A percentile compares a stretch with the other conserved stretches of the same genome.
Conservation (phyloP, 1,140 invertebrate species). For the Pomacea maculata region DNA sequence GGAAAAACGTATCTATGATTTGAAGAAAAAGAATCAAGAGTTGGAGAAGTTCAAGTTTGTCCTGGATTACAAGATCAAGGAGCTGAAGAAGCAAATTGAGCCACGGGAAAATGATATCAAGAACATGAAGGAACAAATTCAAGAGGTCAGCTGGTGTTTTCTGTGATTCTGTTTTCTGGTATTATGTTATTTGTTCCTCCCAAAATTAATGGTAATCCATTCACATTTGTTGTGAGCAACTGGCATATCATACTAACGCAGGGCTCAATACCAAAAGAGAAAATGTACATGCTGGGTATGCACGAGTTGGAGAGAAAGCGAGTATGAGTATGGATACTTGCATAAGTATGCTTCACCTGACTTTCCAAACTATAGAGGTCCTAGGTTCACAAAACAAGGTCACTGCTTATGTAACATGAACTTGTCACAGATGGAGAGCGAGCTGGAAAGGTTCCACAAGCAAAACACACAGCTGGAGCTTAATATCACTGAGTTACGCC, state of each 20-base stretch:
- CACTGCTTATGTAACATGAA: neutral
- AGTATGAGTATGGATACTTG: neutral
- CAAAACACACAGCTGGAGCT: constrained; percentile 75
- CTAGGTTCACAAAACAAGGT: neutral
- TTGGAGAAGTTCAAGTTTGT: constrained; percentile 91
- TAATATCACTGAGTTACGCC: constrained; percentile 77
- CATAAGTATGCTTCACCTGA: neutral
- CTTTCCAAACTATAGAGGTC: neutral
- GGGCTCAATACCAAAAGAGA: too few species aligned
- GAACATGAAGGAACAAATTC: constrained; percentile 81
- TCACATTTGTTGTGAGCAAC: too few species aligned
- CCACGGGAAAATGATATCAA: constrained; percentile 80
- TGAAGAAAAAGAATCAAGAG: constrained; percentile 86
- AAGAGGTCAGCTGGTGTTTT: constrained; percentile 67
- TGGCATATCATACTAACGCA: too few species aligned
- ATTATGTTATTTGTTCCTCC: too few species aligned
- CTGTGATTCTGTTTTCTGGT: neutral
- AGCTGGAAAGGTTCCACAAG: constrained; percentile 77
- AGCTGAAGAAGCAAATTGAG: constrained; percentile 85
- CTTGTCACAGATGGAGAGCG: constrained; percentile 70
- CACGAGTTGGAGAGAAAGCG: too few species aligned
- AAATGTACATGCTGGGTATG: too few species aligned
- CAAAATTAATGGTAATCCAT: too few species aligned
- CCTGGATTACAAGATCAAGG: constrained; percentile 86
- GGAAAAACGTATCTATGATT: constrained; percentile 83